Evolutionary conservation across 2,113 vertebrate genomes (phyloP), one percentile per base, ranked within the genome.

Genomic region (Epinephelus moara): DNA sequence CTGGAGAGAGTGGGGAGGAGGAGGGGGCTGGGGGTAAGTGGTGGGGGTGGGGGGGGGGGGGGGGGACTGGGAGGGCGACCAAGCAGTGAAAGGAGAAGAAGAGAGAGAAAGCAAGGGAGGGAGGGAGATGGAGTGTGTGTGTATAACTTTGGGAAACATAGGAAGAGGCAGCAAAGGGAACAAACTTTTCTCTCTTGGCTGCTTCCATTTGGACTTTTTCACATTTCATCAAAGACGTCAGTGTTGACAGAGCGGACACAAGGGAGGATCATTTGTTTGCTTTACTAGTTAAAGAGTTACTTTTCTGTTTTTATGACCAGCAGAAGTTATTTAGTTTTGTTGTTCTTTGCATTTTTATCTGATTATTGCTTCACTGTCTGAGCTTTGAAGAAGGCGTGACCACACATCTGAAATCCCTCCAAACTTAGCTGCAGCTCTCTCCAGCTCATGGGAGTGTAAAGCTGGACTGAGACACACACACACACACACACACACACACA

Each of bases 121-220:
- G 33, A 66, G 71, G 42, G 45, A 75, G 70, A 80, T 45, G 60
- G 75, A 55, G 80, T 67, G 79, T 25, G 84, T 56, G 77, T 69
- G 85, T 90, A 87, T 88, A 91, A 91, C 90, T 92, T 91, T 91
- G 80, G 75, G 80, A 59, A 84, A 80, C 89, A 76, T 57, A 52
- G 77, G 75, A 87, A 89, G 83, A 90, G 78, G 64, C 74, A 82
- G 83, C 68, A 86, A 11, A 63, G 80, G 75, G 86, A 82, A 78
- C 85, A 89, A 89, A 89, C 86, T 90, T 92, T 88, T 69, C 80
- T 75, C 52, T 79, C 47, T 64, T 64, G 50, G 49, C 70, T 72
- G 73, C 72, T 75, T 82, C 75, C 78, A 81, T 82, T 73, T 80
- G 76, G 84, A 82, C 62, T 70, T 79, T 63, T 82, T 86, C 45